A percentile compares a stretch with the other conserved stretches of the same genome.
These are phyloP conservation scores for Chaenocephalus aceratus DNA, from an alignment of 2,113 vertebrate genomes.

Conservation along the genomic window DNA sequence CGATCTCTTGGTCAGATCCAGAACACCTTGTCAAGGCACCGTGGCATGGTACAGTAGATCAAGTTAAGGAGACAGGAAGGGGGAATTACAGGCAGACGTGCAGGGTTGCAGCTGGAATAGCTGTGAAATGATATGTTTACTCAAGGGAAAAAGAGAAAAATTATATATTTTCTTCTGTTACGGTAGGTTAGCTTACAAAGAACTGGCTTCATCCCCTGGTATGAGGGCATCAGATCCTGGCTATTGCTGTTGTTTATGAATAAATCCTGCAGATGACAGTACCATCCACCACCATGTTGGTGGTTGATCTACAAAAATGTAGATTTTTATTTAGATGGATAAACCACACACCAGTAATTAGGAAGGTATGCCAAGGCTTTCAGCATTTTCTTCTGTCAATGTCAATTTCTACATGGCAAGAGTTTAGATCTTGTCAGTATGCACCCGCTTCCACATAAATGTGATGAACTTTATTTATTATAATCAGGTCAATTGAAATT, in stretches of 20 bases:
- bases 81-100: conserved; percentile 29
- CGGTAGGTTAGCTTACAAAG: conserved; percentile 32
- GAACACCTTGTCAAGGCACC: conserved; percentile 57
- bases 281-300: conserved; percentile 4
- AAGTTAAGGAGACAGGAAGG: not conserved
- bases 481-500: not conserved
- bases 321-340: not conserved
- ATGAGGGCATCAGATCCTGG: conserved; percentile 37
- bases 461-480: not conserved
- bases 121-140: conserved; percentile 67
- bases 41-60: conserved; percentile 30
- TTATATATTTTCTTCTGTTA: conserved; percentile 47
- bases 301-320: not conserved
- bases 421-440: not conserved
- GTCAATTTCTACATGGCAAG: not conserved
- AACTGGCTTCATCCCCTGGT: conserved; percentile 13
- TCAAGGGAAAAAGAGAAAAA: conserved; percentile 36
- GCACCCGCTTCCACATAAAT: not conserved
- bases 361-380: not conserved
- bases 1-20: conserved; percentile 43
- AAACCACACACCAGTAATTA: not conserved
- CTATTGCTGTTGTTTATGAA: conserved; percentile 34
- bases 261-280: conserved; percentile 18
- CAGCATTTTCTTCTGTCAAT: not conserved
- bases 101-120: conserved; percentile 53